phyloP scores from a whole-genome alignment of 2,797 vertebrate species.

The Babyrousa celebensis region DNA sequence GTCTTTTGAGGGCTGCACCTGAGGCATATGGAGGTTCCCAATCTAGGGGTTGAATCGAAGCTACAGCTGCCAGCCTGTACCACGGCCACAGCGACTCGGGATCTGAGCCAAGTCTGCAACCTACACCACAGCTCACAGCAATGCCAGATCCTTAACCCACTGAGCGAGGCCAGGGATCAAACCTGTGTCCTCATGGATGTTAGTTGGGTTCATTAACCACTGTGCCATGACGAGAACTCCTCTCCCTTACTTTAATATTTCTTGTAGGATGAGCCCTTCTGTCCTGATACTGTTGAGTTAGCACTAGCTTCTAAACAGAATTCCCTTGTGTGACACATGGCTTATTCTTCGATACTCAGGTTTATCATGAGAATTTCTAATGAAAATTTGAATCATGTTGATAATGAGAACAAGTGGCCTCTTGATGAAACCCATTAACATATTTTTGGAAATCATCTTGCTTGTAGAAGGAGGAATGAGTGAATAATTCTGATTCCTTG shows the following conservation, averaged over 20 bases:
- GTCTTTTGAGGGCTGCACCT: no score
- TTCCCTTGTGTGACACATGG: background rate
- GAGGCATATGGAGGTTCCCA: no score
- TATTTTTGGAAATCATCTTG: background rate
- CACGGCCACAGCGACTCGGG: no score
- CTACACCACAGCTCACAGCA: no score
- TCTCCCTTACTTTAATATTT: background rate
- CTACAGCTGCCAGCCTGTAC: no score
- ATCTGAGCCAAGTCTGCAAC: no score
- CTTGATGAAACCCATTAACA: background rate
- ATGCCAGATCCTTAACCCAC: no score
- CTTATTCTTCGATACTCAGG: background rate
- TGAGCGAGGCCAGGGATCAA: no score
- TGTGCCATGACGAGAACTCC: background rate
- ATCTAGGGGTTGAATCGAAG: no score
- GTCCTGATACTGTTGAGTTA: background rate
- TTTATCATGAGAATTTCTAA: background rate
- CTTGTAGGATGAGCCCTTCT: background rate
- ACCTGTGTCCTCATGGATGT: no score
- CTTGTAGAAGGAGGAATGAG: background rate
- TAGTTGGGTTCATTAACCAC: no score
- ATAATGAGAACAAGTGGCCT: background rate
- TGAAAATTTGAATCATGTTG: background rate
- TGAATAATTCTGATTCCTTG: background rate
- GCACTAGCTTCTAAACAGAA: background rate